Evolutionary conservation across 2,888 invertebrate species (phyloP).

Genomic region (Bellardia pandia): DNA sequence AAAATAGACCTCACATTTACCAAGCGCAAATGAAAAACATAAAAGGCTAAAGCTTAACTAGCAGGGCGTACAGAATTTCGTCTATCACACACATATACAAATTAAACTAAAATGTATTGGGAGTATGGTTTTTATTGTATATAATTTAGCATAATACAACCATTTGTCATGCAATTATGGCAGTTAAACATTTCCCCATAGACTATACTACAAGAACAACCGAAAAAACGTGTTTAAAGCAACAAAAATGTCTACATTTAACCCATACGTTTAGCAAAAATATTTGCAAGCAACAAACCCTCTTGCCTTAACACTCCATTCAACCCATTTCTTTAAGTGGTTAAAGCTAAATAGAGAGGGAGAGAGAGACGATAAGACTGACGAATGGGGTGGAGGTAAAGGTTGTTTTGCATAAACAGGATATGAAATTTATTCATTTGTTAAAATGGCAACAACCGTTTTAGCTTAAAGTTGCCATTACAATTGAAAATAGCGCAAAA

Average conservation of each 20-base stretch:
- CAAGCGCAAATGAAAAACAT: too few relatives aligned
- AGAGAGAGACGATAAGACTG: too few relatives aligned
- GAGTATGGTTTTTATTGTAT: slow-evolving; percentile 57
- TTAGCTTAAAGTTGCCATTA: slow-evolving; percentile 43
- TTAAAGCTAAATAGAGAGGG: neutral
- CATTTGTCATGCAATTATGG: slow-evolving; percentile 73
- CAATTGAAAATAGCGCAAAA: slow-evolving; percentile 35
- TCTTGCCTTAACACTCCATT: slow-evolving; percentile 21
- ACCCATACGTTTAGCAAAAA: neutral
- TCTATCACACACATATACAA: slow-evolving; percentile 2
- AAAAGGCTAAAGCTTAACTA: neutral
- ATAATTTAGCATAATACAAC: slow-evolving; percentile 70
- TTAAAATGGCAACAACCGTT: slow-evolving; percentile 55
- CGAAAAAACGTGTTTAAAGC: slow-evolving; percentile 46
- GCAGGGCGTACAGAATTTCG: neutral
- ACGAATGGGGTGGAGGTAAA: neutral
- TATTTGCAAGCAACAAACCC: slow-evolving; percentile 5
- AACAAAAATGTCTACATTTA: slow-evolving; percentile 26
- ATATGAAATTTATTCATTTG: slow-evolving; percentile 70
- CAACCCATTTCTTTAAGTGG: slow-evolving; percentile 30
- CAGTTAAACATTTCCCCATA: slow-evolving; percentile 69
- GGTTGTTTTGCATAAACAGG: slow-evolving; percentile 62
- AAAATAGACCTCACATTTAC: too few relatives aligned
- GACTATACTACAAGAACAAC: slow-evolving; percentile 46
- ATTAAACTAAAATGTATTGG: slow-evolving; percentile 4